Evolutionary conservation across 1,140 invertebrate genomes (phyloP).

Genomic region (Laupala kohalensis): DNA sequence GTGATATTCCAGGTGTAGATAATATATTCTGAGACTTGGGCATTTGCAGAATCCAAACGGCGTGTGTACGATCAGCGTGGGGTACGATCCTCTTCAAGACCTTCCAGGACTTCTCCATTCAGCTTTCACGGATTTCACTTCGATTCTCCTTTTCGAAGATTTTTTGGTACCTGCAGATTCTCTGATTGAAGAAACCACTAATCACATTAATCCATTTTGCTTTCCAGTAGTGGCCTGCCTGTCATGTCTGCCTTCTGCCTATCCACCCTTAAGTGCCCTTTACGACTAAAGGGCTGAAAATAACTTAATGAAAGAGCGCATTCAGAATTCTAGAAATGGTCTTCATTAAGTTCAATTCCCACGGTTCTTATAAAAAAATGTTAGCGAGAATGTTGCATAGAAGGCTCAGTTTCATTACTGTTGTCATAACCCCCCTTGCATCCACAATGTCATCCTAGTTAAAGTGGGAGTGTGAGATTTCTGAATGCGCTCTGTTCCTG

Average conservation of each 20-base stretch:
- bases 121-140: constrained; percentile 61
- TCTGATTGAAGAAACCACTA: not conserved
- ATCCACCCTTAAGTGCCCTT: not conserved
- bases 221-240: not conserved
- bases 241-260: not conserved
- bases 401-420: no score
- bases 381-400: no score
- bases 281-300: not conserved
- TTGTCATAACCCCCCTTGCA: no score
- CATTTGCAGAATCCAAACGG: constrained; percentile 35
- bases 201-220: not conserved
- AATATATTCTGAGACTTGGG: not conserved
- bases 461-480: no score
- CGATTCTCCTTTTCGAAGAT: constrained; percentile 70
- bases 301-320: not conserved
- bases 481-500: no score
- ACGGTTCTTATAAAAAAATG: no score
- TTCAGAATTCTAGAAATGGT: not conserved
- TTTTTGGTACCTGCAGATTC: constrained; percentile 50
- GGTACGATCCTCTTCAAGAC: constrained; percentile 29
- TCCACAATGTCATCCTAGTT: no score
- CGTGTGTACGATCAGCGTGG: constrained; percentile 39
- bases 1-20: not conserved
- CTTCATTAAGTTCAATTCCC: no score
- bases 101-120: constrained; percentile 31